Conservation (phyloP, 2,888 invertebrate genomes). For the Nezara viridula region DNA sequence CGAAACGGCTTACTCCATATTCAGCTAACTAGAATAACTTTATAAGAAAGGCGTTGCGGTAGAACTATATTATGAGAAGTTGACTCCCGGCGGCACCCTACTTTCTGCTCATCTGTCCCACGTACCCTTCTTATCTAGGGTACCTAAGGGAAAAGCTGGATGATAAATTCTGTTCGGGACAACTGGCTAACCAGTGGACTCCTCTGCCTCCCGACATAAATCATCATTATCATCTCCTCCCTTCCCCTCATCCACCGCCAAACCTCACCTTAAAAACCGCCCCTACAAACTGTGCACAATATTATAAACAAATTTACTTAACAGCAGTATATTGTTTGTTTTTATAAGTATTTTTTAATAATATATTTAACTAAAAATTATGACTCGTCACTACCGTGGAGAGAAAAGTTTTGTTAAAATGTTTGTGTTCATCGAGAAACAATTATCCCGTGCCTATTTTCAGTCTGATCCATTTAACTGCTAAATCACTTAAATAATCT, state of each 20-base stretch:
- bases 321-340: no score
- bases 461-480: no score
- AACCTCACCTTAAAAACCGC: neutral
- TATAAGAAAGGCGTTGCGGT: neutral
- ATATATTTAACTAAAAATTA: no score
- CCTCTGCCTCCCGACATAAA: neutral
- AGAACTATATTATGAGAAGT: slow-evolving; percentile 1
- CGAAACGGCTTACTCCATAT: neutral
- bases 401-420: no score
- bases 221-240: slow-evolving; percentile 9
- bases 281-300: neutral
- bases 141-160: slow-evolving; percentile 20
- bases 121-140: slow-evolving; percentile 10
- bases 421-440: no score
- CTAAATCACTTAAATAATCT: no score
- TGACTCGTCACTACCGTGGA: no score
- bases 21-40: neutral
- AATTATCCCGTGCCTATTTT: no score
- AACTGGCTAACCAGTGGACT: slow-evolving; percentile 16
- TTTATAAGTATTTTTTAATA: no score
- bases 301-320: neutral
- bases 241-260: neutral
- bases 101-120: slow-evolving; percentile 8
- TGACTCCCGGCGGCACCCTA: neutral
- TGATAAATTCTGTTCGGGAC: slow-evolving; percentile 25